phyloP scores from a whole-genome alignment of 2,113 vertebrate species.

The Python bivittatus region DNA sequence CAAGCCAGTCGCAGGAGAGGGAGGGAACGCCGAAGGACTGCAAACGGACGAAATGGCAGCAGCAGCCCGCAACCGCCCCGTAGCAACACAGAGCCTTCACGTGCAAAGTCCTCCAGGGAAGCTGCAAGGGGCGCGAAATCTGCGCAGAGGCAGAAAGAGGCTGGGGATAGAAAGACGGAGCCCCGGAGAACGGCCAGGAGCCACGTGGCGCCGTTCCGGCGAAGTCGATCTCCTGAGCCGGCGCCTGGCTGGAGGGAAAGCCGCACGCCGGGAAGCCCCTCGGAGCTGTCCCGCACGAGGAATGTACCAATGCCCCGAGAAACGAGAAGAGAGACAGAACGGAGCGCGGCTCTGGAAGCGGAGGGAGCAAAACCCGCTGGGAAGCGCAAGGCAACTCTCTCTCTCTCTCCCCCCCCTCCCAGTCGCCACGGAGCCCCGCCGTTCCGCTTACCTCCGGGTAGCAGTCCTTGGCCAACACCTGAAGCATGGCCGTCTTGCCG shows the following conservation, averaged over 20 bases:
- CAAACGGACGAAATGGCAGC: background rate
- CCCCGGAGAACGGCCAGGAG: background rate
- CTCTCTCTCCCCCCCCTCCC: background rate
- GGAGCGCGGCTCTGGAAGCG: background rate
- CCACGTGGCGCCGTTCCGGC: background rate
- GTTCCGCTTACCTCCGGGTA: slow-evolving; percentile 88
- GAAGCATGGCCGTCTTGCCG: slow-evolving; percentile 96
- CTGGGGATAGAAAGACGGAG: background rate
- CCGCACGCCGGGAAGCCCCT: background rate
- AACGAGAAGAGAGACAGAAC: background rate
- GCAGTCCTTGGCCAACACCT: slow-evolving; percentile 93
- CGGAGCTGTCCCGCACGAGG: background rate
- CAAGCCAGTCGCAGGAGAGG: background rate
- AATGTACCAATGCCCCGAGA: no score
- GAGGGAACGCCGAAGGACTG: background rate
- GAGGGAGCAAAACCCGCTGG: background rate
- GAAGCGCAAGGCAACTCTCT: background rate
- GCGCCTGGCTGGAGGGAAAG: no score
- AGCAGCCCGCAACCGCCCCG: background rate
- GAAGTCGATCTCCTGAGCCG: background rate
- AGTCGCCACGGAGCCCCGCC: background rate
- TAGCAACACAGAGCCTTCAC: background rate
- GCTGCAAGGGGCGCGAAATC: background rate
- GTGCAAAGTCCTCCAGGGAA: background rate
- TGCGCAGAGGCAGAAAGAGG: background rate